These are phyloP conservation scores for Nyctereutes procyonoides DNA, from an alignment of 2,113 vertebrate genomes.

Conservation along the genomic window DNA sequence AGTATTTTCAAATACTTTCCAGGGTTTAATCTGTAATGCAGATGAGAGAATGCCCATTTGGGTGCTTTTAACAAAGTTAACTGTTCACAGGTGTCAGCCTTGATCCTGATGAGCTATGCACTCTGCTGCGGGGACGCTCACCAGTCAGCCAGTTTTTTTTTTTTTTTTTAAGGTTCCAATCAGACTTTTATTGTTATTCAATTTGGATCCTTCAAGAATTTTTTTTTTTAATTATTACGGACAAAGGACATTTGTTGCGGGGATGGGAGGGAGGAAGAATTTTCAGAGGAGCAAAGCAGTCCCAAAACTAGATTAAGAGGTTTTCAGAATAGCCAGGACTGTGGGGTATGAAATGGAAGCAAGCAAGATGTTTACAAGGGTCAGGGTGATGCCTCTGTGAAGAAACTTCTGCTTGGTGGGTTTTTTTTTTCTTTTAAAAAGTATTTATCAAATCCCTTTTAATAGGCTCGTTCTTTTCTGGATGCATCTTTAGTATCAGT, in stretches of 20 bases:
- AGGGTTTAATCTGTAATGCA: too few relatives aligned
- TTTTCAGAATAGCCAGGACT: conserved; percentile 20
- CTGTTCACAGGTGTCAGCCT: too few relatives aligned
- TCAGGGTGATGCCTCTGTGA: background rate
- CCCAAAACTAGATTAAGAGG: conserved; percentile 13
- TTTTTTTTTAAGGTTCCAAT: conserved; percentile 49
- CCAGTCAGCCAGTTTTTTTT: too few relatives aligned
- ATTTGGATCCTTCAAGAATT: conserved; percentile 69
- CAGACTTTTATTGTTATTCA: conserved; percentile 72
- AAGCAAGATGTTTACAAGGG: background rate
- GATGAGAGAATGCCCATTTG: too few relatives aligned
- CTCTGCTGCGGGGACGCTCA: too few relatives aligned
- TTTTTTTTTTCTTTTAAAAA: background rate
- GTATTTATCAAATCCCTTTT: background rate
- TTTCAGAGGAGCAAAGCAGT: conserved; percentile 60
- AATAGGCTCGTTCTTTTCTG: background rate
- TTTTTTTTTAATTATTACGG: conserved; percentile 44
- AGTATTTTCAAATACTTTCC: too few relatives aligned
- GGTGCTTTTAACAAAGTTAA: too few relatives aligned
- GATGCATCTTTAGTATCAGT: background rate
- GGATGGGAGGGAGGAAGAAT: background rate
- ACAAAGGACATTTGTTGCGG: conserved; percentile 77
- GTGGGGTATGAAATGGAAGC: background rate
- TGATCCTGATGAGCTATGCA: too few relatives aligned
- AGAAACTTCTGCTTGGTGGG: background rate